These are phyloP conservation scores for Notothenia rossii DNA, from an alignment of 2,113 vertebrate genomes.

Conservation along the genomic window DNA sequence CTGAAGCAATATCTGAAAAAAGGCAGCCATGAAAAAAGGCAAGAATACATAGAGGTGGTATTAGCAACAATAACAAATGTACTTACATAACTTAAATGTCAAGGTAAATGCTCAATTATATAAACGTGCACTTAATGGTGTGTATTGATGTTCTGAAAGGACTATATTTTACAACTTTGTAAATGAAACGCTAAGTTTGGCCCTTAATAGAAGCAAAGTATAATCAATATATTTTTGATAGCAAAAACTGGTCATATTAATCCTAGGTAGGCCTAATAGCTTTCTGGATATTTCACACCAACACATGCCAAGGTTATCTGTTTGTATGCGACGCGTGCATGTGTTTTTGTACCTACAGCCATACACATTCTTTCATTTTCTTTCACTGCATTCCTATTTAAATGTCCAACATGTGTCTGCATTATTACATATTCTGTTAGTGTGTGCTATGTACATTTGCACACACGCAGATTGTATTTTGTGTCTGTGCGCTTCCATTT, in stretches of 20 bases:
- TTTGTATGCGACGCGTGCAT: background rate
- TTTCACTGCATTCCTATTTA: background rate
- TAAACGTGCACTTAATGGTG: background rate
- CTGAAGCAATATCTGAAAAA: background rate
- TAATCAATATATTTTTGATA: slow-evolving; percentile 14
- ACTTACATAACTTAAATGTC: background rate
- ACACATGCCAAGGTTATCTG: background rate
- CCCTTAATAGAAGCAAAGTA: background rate
- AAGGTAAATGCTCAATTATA: background rate
- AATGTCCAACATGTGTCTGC: background rate
- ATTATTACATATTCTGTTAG: background rate
- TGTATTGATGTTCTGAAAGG: background rate
- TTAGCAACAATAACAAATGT: background rate
- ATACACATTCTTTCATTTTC: slow-evolving; percentile 2
- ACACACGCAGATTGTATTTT: slow-evolving; percentile 15
- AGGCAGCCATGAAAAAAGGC: background rate
- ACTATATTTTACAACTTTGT: background rate
- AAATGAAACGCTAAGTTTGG: background rate
- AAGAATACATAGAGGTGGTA: background rate
- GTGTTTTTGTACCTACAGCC: background rate
- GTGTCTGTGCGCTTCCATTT: slow-evolving; percentile 13
- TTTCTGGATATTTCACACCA: background rate
- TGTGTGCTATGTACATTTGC: slow-evolving; percentile 1
- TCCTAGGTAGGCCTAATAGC: background rate
- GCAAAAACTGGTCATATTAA: background rate